Conservation (phyloP, 1,140 invertebrate species). For the Oryctes rhinoceros region DNA sequence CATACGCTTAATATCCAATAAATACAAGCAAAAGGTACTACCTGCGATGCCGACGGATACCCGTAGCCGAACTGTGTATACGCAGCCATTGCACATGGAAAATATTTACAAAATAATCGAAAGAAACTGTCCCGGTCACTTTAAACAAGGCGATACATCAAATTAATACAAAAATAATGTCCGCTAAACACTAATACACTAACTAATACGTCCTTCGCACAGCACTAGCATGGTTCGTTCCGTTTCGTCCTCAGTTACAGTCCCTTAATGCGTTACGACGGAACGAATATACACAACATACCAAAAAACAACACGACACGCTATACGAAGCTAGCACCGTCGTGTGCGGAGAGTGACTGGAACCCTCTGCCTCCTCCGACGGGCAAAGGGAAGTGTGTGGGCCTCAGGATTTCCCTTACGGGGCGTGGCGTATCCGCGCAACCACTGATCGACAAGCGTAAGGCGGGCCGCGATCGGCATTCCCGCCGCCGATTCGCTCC, state of each 20-base stretch:
- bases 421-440: constrained; percentile 50
- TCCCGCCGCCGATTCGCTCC: constrained; percentile 49
- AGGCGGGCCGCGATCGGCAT: constrained; percentile 48
- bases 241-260: background rate
- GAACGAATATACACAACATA: constrained; percentile 53
- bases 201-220: constrained; percentile 46
- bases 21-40: constrained; percentile 58
- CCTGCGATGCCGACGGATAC: constrained; percentile 82
- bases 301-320: constrained; percentile 59
- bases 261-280: constrained; percentile 51
- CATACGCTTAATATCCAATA: too few relatives aligned
- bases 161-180: constrained; percentile 40
- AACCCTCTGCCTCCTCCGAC: constrained; percentile 28
- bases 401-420: constrained; percentile 39
- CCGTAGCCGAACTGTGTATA: constrained; percentile 85
- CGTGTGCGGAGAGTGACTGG: constrained; percentile 58
- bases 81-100: constrained; percentile 72
- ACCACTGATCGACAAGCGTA: constrained; percentile 56
- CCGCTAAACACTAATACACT: constrained; percentile 47
- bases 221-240: constrained; percentile 44
- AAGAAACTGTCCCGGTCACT: constrained; percentile 32
- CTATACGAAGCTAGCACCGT: constrained; percentile 52
- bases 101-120: constrained; percentile 8
- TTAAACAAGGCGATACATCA: constrained; percentile 40
- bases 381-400: constrained; percentile 47